Conservation (phyloP, 2,797 vertebrate species). For the Emys orbicularis region DNA sequence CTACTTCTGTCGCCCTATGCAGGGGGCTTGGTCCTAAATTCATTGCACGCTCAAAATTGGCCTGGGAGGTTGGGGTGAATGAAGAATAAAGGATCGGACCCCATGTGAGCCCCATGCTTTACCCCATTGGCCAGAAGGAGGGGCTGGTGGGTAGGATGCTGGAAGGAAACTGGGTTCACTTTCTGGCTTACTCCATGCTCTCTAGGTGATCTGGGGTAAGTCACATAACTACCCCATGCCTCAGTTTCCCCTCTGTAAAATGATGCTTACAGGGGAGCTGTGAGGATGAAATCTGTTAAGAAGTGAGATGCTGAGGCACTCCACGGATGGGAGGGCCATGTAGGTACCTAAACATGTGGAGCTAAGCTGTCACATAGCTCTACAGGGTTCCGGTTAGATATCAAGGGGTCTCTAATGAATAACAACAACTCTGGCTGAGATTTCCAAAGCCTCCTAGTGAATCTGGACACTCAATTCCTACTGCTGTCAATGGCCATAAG, state of each 20-base stretch:
- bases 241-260: background rate
- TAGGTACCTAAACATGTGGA: background rate
- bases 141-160: background rate
- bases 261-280: background rate
- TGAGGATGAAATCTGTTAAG: background rate
- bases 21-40: background rate
- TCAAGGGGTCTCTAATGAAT: background rate
- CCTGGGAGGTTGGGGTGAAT: background rate
- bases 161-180: background rate
- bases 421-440: background rate
- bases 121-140: background rate
- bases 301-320: background rate
- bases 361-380: background rate
- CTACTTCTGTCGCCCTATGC: background rate
- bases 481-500: background rate
- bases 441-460: background rate
- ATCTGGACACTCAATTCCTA: background rate
- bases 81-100: background rate
- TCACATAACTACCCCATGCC: background rate
- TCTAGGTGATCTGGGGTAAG: background rate
- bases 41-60: background rate
- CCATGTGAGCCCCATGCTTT: background rate
- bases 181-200: background rate
- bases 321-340: background rate
- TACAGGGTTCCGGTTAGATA: background rate